Evolutionary conservation across 2,113 vertebrate genomes (phyloP).

Genomic region (Oreocharis arfaki): DNA sequence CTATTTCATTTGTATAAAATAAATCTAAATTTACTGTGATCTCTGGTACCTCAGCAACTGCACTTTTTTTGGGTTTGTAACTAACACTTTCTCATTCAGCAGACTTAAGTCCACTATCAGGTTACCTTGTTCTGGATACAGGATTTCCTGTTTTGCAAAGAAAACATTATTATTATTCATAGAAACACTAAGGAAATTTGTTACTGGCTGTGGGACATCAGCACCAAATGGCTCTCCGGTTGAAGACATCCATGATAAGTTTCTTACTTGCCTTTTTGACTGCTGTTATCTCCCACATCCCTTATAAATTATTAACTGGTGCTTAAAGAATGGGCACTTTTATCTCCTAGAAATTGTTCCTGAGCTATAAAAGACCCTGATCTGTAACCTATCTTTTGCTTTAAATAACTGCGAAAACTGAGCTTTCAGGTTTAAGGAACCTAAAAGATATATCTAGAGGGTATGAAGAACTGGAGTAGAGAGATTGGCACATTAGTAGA

Average conservation of each 20-base stretch:
- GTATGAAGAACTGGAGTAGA: not conserved
- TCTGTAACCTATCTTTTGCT: not conserved
- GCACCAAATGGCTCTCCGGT: not conserved
- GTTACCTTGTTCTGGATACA: not conserved
- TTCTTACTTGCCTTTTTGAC: not conserved
- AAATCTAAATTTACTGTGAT: not conserved
- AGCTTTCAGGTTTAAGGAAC: not conserved
- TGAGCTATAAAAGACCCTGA: not conserved
- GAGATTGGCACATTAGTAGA: not conserved
- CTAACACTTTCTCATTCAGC: not conserved
- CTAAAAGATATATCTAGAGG: not conserved
- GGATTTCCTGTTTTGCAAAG: slow-evolving; percentile 17
- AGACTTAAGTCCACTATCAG: not conserved
- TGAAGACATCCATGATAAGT: not conserved
- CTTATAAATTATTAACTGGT: not conserved
- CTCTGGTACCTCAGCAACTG: not conserved
- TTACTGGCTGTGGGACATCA: not conserved
- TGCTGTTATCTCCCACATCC: not conserved
- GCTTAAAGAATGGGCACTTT: not conserved
- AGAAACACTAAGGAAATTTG: slow-evolving; percentile 5
- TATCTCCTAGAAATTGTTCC: not conserved
- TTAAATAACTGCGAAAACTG: not conserved
- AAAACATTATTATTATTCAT: slow-evolving; percentile 16
- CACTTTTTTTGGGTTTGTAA: not conserved
- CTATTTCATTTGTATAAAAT: not conserved